Evolutionary conservation across 2,888 invertebrate genomes (phyloP).

Genomic region (Abrostola tripartita): DNA sequence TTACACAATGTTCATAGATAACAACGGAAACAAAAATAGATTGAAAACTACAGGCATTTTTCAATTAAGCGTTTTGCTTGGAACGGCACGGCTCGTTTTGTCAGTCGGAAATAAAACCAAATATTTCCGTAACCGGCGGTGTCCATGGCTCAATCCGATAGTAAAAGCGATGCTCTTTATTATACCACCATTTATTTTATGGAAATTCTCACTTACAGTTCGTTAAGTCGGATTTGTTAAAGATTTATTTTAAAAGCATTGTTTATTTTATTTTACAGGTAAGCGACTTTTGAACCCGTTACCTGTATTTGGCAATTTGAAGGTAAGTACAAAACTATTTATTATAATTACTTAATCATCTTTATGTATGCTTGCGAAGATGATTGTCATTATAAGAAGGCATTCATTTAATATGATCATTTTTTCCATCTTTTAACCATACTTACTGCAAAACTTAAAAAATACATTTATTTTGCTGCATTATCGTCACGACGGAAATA

Average conservation of each 20-base stretch:
- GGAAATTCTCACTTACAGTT: slow-evolving; percentile 70
- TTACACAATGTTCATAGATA: slow-evolving; percentile 53
- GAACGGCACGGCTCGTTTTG: slow-evolving; percentile 43
- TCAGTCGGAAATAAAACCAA: slow-evolving; percentile 64
- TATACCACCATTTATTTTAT: slow-evolving; percentile 72
- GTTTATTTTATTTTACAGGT: slow-evolving; percentile 51
- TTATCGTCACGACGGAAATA: slow-evolving; percentile 21
- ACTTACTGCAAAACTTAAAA: background rate
- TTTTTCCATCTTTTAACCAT: no score
- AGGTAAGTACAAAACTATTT: slow-evolving; percentile 63
- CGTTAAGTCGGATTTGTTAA: slow-evolving; percentile 62
- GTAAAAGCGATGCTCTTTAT: slow-evolving; percentile 66
- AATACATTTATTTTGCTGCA: slow-evolving; percentile 11
- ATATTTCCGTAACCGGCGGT: slow-evolving; percentile 65
- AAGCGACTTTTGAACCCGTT: slow-evolving; percentile 34
- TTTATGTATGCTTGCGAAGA: no score
- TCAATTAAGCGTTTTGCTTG: slow-evolving; percentile 58
- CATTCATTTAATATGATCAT: no score
- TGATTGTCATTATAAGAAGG: no score
- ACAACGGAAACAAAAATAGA: slow-evolving; percentile 51
- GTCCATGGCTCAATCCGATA: slow-evolving; percentile 67
- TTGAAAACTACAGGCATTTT: slow-evolving; percentile 55
- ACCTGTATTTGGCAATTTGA: slow-evolving; percentile 26
- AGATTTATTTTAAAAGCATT: slow-evolving; percentile 42
- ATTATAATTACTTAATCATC: no score